phyloP scores from a whole-genome alignment of 2,888 invertebrate species.

The Heliconius sara region DNA sequence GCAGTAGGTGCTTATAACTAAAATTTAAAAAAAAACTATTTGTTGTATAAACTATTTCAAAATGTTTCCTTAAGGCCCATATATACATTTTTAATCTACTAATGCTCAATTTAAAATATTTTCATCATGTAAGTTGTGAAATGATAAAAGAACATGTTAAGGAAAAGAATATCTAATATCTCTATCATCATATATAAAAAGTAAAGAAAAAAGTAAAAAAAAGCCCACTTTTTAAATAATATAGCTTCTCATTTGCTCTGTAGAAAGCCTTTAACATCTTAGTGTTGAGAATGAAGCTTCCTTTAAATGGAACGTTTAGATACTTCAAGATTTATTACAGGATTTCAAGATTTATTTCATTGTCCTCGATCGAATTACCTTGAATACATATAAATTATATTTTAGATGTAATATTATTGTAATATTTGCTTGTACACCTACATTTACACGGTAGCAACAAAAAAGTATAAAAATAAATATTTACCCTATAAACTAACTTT shows the following conservation, averaged over 20 bases:
- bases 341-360: slow-evolving; percentile 9
- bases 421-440: neutral
- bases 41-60: too few species aligned
- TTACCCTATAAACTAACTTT: neutral
- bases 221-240: neutral
- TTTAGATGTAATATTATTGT: neutral
- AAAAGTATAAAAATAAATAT: neutral
- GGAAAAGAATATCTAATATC: too few species aligned
- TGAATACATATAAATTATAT: neutral
- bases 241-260: neutral
- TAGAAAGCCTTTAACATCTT: neutral
- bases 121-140: too few species aligned
- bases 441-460: neutral
- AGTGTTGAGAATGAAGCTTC: neutral
- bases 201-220: neutral
- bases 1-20: too few species aligned
- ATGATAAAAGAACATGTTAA: too few species aligned
- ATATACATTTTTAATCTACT: too few species aligned
- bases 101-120: too few species aligned
- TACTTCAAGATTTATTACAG: slow-evolving; percentile 18
- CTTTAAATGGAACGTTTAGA: slow-evolving; percentile 9
- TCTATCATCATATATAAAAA: neutral
- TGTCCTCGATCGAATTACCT: neutral
- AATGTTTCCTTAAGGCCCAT: too few species aligned
- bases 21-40: too few species aligned